phyloP scores from a whole-genome alignment of 2,113 vertebrate genomes.

The Solea senegalensis region DNA sequence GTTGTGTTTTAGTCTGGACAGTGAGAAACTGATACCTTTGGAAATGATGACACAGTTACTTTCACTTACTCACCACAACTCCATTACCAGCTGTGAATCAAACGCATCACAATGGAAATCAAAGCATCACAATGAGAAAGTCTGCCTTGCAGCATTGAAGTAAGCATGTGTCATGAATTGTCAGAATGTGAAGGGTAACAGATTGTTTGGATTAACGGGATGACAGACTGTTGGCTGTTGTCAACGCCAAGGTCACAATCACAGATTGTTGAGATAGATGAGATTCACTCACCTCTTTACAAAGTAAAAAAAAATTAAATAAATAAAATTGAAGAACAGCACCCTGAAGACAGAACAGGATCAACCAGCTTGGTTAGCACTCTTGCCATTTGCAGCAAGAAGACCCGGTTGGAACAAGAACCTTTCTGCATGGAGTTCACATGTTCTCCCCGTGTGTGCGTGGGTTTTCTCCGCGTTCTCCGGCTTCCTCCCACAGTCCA shows the following conservation, averaged over 20 bases:
- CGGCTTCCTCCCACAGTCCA: no score
- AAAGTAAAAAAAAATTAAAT: background rate
- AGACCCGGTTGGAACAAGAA: no score
- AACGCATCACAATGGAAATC: background rate
- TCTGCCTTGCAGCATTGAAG: slow-evolving; percentile 12
- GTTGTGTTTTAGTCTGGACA: no score
- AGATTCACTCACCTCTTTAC: background rate
- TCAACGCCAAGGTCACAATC: slow-evolving; percentile 3
- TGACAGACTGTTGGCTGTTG: background rate
- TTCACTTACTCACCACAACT: no score
- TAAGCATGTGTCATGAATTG: background rate
- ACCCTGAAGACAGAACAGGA: background rate
- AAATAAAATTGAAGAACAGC: background rate
- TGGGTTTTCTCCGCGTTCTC: no score
- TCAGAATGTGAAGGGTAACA: background rate
- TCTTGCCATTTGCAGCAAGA: no score
- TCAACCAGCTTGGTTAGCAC: background rate
- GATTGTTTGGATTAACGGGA: slow-evolving; percentile 20
- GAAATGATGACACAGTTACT: no score
- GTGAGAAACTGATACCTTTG: no score
- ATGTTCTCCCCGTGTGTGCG: no score
- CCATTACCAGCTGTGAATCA: no score
- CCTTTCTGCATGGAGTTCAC: no score
- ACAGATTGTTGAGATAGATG: background rate
- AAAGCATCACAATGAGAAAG: slow-evolving; percentile 17